These are phyloP conservation scores for Ceraclea dissimilis DNA, from an alignment of 2,888 invertebrate genomes.

Conservation along the genomic window DNA sequence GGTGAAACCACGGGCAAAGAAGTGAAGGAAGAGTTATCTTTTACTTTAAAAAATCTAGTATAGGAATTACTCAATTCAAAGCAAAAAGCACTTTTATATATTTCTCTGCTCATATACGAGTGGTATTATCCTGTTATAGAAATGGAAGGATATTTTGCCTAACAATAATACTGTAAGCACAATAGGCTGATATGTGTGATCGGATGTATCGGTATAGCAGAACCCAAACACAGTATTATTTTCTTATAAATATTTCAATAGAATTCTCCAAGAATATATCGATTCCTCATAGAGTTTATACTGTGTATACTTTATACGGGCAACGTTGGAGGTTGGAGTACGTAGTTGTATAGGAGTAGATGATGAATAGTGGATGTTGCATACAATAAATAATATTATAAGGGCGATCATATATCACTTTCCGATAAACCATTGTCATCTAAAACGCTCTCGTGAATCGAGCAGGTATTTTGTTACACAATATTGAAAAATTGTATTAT, in stretches of 20 bases:
- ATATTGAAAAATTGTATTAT: not conserved
- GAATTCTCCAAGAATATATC: not conserved
- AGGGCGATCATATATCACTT: slow-evolving; percentile 5
- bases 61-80: too few relatives aligned
- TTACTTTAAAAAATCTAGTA: too few relatives aligned
- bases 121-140: too few relatives aligned
- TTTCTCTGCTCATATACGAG: too few relatives aligned
- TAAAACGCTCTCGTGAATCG: not conserved
- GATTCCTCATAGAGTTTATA: too few relatives aligned
- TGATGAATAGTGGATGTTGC: slow-evolving; percentile 1
- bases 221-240: not conserved
- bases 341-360: not conserved
- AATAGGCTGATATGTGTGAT: not conserved
- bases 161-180: too few relatives aligned
- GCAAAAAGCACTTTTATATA: too few relatives aligned
- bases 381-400: not conserved
- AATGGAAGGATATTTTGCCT: too few relatives aligned
- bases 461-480: not conserved
- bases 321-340: not conserved
- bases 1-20: too few relatives aligned
- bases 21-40: too few relatives aligned
- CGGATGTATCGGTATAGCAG: not conserved
- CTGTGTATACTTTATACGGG: not conserved
- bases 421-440: slow-evolving; percentile 4
- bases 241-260: not conserved